Base-by-base conservation (phyloP, 2,113 vertebrate species). In the Beaufortia kweichowensis region DNA sequence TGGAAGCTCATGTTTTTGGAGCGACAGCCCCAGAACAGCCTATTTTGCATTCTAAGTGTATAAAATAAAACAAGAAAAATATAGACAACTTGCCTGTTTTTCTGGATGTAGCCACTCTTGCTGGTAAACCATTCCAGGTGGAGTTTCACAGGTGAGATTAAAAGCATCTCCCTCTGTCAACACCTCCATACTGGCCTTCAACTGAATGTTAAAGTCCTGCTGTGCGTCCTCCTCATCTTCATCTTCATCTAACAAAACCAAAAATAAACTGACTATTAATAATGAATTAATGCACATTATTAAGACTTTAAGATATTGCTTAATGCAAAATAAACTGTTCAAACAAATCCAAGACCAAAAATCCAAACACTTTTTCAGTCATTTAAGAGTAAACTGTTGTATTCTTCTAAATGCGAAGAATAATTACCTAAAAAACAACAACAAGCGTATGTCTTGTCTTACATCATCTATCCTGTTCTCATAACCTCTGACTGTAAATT, bases 41-140 rank as follows among this genome's bases (percentile, higher is more conserved):
- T 29, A 75, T 35, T 61, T n/a, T 31, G 23, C 10, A 6, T 62
- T 4, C 24, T 9, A 10, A n/a, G 5, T 1, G 17, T n/a, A 39
- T 2, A 59, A 23, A 28, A 19, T 14, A 2, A 14, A 12, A 48
- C 3, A n/a, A 4, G 15, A 56, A 56, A 26, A 62, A 2, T 12
- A 39, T 3, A 26, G 14, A 57, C n/a, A n/a, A n/a, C 85, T 89
- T 79, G 93, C 97, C 94, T 93, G 90, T 90, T 91, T 92, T 76
- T 92, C 93, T 0, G 93, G 94, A 84, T 98, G 96, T 35, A 93
- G 90, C 97, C 97, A 99, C 64, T 95, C 89, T 79, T 98, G 92
- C 78, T 92, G 85, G 46, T 94, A 94, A 68, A 88, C 84, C 19
- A 85, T 85, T 0, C 93, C 96, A 28, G 91, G 81, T 19, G 94